phyloP scores from a whole-genome alignment of 2,888 invertebrate genomes.

The Athetis lepigone region DNA sequence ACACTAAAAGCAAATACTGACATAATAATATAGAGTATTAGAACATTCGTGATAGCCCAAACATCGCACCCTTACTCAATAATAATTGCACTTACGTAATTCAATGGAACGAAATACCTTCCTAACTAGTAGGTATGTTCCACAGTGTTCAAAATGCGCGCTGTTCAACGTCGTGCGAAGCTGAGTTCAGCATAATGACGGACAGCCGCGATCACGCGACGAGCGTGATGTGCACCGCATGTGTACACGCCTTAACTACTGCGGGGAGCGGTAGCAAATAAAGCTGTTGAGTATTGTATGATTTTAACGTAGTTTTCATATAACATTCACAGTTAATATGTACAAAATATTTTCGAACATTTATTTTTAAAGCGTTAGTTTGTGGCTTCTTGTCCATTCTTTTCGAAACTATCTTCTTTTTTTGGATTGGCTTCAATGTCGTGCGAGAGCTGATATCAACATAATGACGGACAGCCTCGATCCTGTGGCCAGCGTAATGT shows the following conservation, averaged over 20 bases:
- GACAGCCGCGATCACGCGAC: slow-evolving; percentile 79
- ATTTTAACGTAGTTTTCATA: background rate
- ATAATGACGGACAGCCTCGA: too few relatives aligned
- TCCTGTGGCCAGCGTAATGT: too few relatives aligned
- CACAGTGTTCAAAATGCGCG: slow-evolving; percentile 37
- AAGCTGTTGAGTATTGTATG: background rate
- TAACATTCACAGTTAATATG: too few relatives aligned
- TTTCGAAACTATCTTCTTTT: too few relatives aligned
- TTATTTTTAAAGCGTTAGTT: too few relatives aligned
- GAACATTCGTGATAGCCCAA: too few relatives aligned
- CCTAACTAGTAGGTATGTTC: background rate
- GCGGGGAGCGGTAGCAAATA: slow-evolving; percentile 62
- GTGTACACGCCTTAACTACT: slow-evolving; percentile 74
- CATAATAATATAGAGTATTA: too few relatives aligned
- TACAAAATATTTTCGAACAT: too few relatives aligned
- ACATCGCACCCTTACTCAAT: background rate
- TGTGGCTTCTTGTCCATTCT: too few relatives aligned
- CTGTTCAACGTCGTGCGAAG: slow-evolving; percentile 58
- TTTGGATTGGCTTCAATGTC: too few relatives aligned
- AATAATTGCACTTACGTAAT: slow-evolving; percentile 1
- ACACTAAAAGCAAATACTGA: too few relatives aligned
- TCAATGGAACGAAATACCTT: background rate
- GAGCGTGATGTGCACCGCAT: slow-evolving; percentile 71
- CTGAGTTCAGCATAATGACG: slow-evolving; percentile 72
- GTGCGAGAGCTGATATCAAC: too few relatives aligned